Conservation (phyloP, 2,888 invertebrate genomes). For the Leptinotarsa rubiginosa region DNA sequence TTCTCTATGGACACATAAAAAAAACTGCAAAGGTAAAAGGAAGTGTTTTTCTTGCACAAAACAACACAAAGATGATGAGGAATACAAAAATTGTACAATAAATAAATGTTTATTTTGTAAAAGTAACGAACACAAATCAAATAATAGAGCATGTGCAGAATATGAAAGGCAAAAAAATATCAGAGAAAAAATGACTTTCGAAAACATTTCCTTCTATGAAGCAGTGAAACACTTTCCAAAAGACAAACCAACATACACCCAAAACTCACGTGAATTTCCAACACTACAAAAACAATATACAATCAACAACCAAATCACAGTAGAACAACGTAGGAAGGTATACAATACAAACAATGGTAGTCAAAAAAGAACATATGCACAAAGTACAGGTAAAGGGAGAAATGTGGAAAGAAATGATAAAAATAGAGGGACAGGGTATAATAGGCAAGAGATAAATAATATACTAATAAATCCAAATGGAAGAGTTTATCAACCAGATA, state of each 20-base stretch:
- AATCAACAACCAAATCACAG: no score
- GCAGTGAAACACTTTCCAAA: conserved; percentile 14
- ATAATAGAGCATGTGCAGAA: no score
- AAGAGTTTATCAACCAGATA: not conserved
- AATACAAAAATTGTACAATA: not conserved
- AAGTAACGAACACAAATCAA: no score
- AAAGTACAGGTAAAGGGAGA: no score
- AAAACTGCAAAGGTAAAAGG: conserved; percentile 11
- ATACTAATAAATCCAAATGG: not conserved
- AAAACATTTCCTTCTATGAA: conserved; percentile 8
- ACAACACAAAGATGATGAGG: not conserved
- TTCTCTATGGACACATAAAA: conserved; percentile 14
- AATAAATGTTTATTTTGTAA: no score
- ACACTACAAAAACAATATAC: no score
- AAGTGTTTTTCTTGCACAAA: conserved; percentile 9
- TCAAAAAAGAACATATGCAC: no score
- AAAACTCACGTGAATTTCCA: no score
- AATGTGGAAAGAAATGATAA: no score
- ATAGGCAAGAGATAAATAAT: not conserved
- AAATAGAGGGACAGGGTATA: no score
- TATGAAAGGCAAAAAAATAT: conserved; percentile 16
- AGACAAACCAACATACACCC: not conserved
- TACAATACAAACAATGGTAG: no score
- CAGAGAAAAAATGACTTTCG: conserved; percentile 8
- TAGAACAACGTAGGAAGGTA: no score